Base-by-base conservation (phyloP, 2,888 invertebrate genomes). In the Eupithecia tripunctaria region DNA sequence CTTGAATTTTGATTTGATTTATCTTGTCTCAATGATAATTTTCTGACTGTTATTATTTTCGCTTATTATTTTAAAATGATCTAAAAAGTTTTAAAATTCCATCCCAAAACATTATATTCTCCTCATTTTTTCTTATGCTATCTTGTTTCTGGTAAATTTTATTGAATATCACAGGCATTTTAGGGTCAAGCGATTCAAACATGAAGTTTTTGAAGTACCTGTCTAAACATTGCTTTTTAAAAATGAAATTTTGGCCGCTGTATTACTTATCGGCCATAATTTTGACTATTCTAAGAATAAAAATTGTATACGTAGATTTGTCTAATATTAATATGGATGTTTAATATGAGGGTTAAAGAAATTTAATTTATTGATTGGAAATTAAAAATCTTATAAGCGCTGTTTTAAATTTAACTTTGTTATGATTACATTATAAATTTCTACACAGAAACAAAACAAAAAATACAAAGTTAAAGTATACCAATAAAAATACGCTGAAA, bases 251-350 rank as follows among this genome's bases (percentile, higher is more conserved):
- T 60, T 27, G 64, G 67, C 65, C 65, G 27, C 51, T 51, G 62
- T 65, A 43, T 72, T 70, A 51, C 18, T 47, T 70, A 7, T 32
- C 12, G 72, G 76, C 65, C 68, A 68, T 75, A 73, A 75, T 68
- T 15, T 7, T 62, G 32, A 41, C 14, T 63, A 51, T 68, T 14
- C 69, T 75, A 74, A 74, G 73, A 68, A 75, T 74, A 68, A 77
- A 73, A 71, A 75, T 70, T 73, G 79, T 80, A 79, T 80, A 80
- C 79, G 79, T 79, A 79, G 79, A 77, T 73, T 68, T 70, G 77
- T 76, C 74, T 79, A 78, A 77, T 78, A 77, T 71, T 79, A 78
- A 77, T 78, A 77, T 71, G 69, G 71, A 73, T 78, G 75, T 77
- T 74, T 75, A 71, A 74, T 75, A 78, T 79, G 79, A 80, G 80